Evolutionary conservation across 2,888 invertebrate species (phyloP).

Genomic region (Notodonta dromedarius): DNA sequence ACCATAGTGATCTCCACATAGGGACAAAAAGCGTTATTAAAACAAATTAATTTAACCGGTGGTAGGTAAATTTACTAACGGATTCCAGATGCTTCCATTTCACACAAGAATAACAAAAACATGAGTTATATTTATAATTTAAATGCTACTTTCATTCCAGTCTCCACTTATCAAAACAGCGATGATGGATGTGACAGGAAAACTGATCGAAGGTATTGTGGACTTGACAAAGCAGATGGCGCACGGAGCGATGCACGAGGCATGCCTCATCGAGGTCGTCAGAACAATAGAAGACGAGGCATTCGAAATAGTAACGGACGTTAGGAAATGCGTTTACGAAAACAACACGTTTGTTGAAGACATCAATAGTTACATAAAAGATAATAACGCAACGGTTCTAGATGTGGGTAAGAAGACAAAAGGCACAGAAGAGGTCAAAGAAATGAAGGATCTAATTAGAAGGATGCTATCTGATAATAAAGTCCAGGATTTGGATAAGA

Average conservation of each 20-base stretch:
- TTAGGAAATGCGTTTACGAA: conserved; percentile 55
- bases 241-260: conserved; percentile 80
- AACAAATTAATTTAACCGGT: no score
- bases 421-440: conserved; percentile 31
- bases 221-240: conserved; percentile 74
- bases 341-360: conserved; percentile 45
- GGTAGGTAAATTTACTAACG: no score
- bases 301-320: conserved; percentile 48
- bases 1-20: no score
- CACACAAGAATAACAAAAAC: no score
- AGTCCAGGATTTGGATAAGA: conserved; percentile 43
- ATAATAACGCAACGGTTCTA: conserved; percentile 70
- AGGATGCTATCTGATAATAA: conserved; percentile 57
- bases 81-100: no score
- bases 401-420: conserved; percentile 40
- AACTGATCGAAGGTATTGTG: conserved; percentile 68
- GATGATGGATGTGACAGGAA: conserved; percentile 74
- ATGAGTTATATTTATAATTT: neutral
- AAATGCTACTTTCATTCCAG: conserved; percentile 54
- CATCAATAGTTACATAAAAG: conserved; percentile 46
- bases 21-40: no score
- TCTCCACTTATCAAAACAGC: conserved; percentile 71
- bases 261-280: conserved; percentile 77
- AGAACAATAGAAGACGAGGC: conserved; percentile 73
- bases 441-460: conserved; percentile 57